Evolutionary conservation across 2,113 vertebrate species (phyloP), one percentile per base, ranked within the genome.

Genomic region (Notechis scutatus): DNA sequence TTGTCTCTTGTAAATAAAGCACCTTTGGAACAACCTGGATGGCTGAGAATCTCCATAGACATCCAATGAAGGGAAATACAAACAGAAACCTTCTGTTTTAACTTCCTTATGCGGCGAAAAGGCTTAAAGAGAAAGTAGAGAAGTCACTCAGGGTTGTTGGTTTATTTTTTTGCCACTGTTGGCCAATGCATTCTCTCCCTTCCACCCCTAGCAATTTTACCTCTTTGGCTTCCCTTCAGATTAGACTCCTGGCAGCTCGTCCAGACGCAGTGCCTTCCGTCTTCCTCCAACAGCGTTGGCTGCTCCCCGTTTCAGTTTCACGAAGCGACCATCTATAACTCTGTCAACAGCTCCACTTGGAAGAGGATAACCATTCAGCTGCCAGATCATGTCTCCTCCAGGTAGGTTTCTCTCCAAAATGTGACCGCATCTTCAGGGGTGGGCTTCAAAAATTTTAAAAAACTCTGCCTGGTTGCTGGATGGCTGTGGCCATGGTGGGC

Each of bases 271-370:
- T 99, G 99, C 96, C 98, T 99, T 11, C 99, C 99, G 90, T 99
- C 99, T 14, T 98, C 99, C 21, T 98, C 99, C 88, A 99, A 99
- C 94, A 99, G 99, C 85, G 98, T 99, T 26, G 99, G 99, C 96
- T 99, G 99, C 91, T 99, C 99, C 85, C 99, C 99, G 5, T 99
- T 99, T 97, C 99, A 99, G 81, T 99, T 99, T 97, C 99, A 99
- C 0, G 99, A 99, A 97, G 99, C 99, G 94, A 99, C 99, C 45
- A 98, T 99, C 97, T 99, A 99, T 97, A 99, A 99, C 90, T 98
- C 99, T 0, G 98, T 99, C 92, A 99, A 99, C 96, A 99, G 98
- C 97, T 99, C 99, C 0, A 97, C 96, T 39, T 99, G 99, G 99
- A 99, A 97, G 93, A 98, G 99, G 95, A 97, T 99, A 96, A 99